These are phyloP conservation scores for Paelopatides confundens DNA, from an alignment of 53 echinoderm and acorn worm genomes.

Conservation along the genomic window DNA sequence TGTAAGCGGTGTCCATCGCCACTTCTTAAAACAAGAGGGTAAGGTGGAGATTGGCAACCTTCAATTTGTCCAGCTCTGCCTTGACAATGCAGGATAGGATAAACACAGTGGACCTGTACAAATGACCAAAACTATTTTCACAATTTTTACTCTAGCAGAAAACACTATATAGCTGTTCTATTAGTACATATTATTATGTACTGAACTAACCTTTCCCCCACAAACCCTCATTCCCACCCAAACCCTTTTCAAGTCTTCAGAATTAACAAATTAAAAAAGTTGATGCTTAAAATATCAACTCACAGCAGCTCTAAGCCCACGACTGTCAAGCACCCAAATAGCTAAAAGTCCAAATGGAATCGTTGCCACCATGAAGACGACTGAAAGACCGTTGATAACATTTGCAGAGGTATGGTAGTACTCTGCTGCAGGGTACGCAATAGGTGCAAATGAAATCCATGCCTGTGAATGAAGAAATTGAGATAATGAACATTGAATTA, in stretches of 20 bases:
- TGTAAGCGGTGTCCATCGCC: no score
- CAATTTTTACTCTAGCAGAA: no score
- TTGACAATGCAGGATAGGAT: neutral
- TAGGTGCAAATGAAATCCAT: conserved; percentile 91
- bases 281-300: conserved; percentile 1
- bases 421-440: conserved; percentile 73
- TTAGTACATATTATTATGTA: neutral
- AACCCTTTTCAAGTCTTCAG: no score
- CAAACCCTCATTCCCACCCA: no score
- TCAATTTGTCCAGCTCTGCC: no score
- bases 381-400: conserved; percentile 86
- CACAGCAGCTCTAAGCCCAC: conserved; percentile 86
- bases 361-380: conserved; percentile 85
- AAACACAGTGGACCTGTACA: neutral
- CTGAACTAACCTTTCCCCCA: no score
- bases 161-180: no score
- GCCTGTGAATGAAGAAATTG: conserved; percentile 55
- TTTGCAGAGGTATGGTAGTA: conserved; percentile 70
- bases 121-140: no score
- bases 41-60: no score
- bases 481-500: no score
- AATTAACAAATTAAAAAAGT: no score
- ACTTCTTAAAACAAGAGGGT: no score
- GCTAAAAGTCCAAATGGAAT: conserved; percentile 92
- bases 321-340: conserved; percentile 82